Evolutionary conservation across 1,140 invertebrate genomes (phyloP), one percentile per base, ranked within the genome.

Genomic region (Ceratitis capitata): DNA sequence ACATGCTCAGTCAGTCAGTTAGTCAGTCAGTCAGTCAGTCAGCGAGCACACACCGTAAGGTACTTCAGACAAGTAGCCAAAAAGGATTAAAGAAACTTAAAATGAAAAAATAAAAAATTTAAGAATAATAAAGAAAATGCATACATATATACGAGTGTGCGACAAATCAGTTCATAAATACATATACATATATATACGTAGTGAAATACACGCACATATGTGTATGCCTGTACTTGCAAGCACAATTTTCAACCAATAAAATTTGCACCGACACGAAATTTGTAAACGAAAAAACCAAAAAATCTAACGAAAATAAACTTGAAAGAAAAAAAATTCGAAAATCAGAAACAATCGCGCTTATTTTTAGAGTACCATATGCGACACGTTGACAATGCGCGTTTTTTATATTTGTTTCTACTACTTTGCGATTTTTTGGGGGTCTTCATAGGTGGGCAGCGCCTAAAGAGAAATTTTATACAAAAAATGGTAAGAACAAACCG

Each of bases 251-350:
- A 32, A 78, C 39, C 69, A 4, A 78, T 78, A 78, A 78, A 78
- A 78, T 78, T 78, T 78, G 69, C 69, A 78, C 12, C 14, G 69
- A 47, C 39, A 78, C 69, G 69, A 78, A 78, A 78, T 39, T 78
- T 78, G 39, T 39, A 10, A 26, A 78, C 69, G n/a, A 78, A 78
- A 78, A 78, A 45, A 78, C 42, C n/a, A 78, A 78, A n/a, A n/a
- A n/a, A n/a, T n/a, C n/a, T n/a, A n/a, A n/a, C n/a, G n/a, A n/a
- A n/a, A n/a, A n/a, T n/a, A n/a, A n/a, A n/a, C n/a, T n/a, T n/a
- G n/a, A n/a, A n/a, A n/a, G n/a, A n/a, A n/a, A n/a, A n/a, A n/a
- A 39, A 45, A 78, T 78, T 47, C 12, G 69, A 78, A 45, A 78
- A 42, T 78, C 45, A 23, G n/a, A 78, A 78, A 26, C 69, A 78